phyloP scores from a whole-genome alignment of 2,113 vertebrate species.

The Rhabdornis inornatus region DNA sequence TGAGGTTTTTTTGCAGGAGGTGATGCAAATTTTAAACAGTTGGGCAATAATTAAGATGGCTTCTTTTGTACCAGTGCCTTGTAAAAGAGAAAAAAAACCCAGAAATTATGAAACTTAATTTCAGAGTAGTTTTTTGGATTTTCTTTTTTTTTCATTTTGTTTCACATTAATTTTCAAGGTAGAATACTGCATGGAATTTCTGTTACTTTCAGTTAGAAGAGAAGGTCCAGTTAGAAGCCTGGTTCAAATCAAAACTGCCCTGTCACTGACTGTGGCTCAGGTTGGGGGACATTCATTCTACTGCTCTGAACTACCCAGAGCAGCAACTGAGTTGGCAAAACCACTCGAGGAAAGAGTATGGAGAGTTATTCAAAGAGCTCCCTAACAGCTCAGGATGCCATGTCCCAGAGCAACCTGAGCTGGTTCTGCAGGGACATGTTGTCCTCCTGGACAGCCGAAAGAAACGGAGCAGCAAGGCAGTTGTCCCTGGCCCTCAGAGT shows the following conservation, averaged over 20 bases:
- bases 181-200: neutral
- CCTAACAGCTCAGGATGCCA: neutral
- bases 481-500: neutral
- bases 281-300: accelerated
- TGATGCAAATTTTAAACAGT: neutral
- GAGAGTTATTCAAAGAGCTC: neutral
- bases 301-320: neutral
- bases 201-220: neutral
- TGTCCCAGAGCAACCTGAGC: neutral
- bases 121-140: neutral
- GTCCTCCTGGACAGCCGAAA: neutral
- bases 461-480: neutral
- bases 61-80: neutral
- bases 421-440: neutral
- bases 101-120: neutral
- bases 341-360: accelerated
- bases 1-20: neutral
- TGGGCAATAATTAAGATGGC: neutral
- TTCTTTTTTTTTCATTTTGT: neutral
- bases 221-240: neutral
- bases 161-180: neutral
- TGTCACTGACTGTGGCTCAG: accelerated
- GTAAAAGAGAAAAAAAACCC: neutral
- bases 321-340: neutral
- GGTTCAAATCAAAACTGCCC: neutral